Percentiles rank a stretch among this genome's conserved stretches.
These are phyloP conservation scores for Melipona quadrifasciata DNA, from an alignment of 1,140 invertebrate species.

Conservation along the genomic window DNA sequence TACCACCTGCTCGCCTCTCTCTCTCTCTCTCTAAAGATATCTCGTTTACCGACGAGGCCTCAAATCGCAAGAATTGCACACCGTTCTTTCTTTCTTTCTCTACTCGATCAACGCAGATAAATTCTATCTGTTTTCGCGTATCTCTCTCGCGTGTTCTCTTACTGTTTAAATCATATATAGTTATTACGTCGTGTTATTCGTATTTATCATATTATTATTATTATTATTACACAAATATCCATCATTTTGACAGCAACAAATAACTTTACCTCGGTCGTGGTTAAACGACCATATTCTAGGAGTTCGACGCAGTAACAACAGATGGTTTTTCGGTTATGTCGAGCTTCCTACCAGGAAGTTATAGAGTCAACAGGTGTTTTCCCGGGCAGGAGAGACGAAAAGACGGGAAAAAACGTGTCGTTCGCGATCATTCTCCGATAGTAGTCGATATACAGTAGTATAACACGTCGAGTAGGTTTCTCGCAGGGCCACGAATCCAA, in stretches of 20 bases:
- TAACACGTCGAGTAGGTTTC: no score
- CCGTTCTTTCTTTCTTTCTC: neutral
- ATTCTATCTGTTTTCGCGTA: no score
- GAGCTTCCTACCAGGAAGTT: constrained; percentile 41
- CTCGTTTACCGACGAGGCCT: constrained; percentile 41
- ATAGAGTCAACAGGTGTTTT: constrained; percentile 80
- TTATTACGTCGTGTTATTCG: no score
- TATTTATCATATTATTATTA: no score
- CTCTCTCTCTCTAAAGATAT: constrained; percentile 4
- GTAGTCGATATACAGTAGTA: no score
- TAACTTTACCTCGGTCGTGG: no score
- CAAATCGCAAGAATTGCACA: neutral
- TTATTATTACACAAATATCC: no score
- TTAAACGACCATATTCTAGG: neutral
- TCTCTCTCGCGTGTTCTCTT: neutral
- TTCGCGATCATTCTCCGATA: no score
- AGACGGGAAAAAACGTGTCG: neutral
- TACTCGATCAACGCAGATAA: neutral
- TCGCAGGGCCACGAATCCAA: no score
- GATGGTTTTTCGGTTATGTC: constrained; percentile 76
- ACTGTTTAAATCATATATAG: no score
- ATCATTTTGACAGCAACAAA: neutral
- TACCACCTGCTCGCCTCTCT: constrained; percentile 73
- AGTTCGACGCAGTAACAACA: constrained; percentile 57
- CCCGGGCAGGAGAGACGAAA: constrained; percentile 55